These are phyloP conservation scores for Hyperoplus immaculatus DNA, from an alignment of 2,797 vertebrate species.

Conservation along the genomic window DNA sequence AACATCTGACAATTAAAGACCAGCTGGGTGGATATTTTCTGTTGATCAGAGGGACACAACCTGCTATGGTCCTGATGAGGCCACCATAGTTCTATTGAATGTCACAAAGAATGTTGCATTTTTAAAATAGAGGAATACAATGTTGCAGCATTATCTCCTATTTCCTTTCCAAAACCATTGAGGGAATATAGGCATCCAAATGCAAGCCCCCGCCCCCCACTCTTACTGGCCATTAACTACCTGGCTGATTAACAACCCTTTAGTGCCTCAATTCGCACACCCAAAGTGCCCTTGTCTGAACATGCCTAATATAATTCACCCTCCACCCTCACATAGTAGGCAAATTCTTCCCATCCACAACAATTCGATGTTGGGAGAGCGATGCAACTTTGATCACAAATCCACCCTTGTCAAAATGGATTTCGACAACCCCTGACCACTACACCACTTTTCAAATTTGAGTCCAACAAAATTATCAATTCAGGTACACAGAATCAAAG, in stretches of 20 bases:
- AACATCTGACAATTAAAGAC: constrained; percentile 9
- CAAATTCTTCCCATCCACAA: constrained; percentile 45
- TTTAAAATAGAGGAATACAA: constrained; percentile 62
- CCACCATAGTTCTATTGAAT: constrained; percentile 36
- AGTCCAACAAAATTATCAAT: constrained; percentile 43
- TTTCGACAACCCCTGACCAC: constrained; percentile 38
- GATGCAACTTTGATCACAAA: constrained; percentile 45
- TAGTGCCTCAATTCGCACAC: constrained; percentile 45
- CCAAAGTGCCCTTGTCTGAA: constrained; percentile 48
- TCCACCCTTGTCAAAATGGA: constrained; percentile 35
- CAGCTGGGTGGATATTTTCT: constrained; percentile 27
- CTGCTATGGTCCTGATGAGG: constrained; percentile 50
- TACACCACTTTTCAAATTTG: constrained; percentile 42
- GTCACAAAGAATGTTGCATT: constrained; percentile 49
- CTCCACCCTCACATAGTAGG: constrained; percentile 23
- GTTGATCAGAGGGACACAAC: constrained; percentile 31
- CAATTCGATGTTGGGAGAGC: constrained; percentile 45
- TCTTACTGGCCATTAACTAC: constrained; percentile 67
- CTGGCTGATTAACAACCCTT: constrained; percentile 60
- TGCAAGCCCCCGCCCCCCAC: constrained; percentile 9
- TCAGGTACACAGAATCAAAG: constrained; percentile 39
- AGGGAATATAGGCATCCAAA: constrained; percentile 37
- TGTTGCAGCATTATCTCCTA: constrained; percentile 69
- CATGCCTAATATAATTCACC: constrained; percentile 35
- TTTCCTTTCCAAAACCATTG: constrained; percentile 47